These are phyloP conservation scores for Balaeniceps rex DNA, from an alignment of 2,113 vertebrate genomes.

Conservation along the genomic window DNA sequence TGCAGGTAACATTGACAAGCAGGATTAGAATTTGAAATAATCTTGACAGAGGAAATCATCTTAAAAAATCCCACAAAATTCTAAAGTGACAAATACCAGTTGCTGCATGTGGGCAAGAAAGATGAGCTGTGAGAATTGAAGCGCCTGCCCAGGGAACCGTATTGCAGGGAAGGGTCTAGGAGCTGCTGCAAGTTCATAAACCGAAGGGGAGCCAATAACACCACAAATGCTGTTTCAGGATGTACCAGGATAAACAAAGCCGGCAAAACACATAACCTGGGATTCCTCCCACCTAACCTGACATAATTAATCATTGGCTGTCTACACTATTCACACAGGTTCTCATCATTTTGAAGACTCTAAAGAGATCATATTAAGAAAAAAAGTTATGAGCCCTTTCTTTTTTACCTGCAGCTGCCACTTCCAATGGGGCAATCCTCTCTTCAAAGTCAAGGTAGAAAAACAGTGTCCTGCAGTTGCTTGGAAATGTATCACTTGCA, in stretches of 20 bases:
- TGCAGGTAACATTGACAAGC: neutral
- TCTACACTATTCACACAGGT: neutral
- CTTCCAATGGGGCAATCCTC: neutral
- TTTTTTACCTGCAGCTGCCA: neutral
- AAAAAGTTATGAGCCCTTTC: accelerated
- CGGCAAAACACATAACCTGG: neutral
- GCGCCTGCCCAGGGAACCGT: accelerated
- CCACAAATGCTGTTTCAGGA: neutral
- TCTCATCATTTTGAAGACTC: neutral
- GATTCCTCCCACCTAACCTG: neutral
- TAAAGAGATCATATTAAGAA: neutral
- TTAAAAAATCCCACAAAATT: neutral
- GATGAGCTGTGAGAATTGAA: neutral
- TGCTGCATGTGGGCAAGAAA: neutral
- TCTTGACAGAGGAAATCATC: neutral
- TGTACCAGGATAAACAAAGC: neutral
- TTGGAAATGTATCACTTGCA: neutral
- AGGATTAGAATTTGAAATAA: neutral
- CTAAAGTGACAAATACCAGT: neutral
- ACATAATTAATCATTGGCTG: neutral
- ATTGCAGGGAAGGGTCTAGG: neutral
- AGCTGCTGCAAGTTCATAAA: neutral
- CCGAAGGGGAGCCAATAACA: accelerated
- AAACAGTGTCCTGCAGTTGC: neutral
- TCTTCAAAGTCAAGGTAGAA: neutral